Base-by-base conservation (phyloP, 2,888 invertebrate species). In the Eumerus sabulonum region DNA sequence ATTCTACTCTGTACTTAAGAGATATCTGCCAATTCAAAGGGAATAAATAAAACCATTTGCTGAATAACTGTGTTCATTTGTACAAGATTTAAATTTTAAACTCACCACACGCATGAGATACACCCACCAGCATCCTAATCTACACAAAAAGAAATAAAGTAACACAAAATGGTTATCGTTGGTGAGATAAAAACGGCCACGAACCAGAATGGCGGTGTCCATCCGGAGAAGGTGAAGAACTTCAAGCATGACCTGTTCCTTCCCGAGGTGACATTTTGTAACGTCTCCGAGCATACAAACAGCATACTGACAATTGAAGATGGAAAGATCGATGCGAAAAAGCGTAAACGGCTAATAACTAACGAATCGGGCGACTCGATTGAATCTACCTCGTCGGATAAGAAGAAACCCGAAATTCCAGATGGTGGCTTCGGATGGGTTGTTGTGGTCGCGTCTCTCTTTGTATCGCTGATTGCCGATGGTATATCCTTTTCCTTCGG, bases 401-500 rank as follows among this genome's bases (percentile, higher is more conserved):
- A 87, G 81, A 89, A 88, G 81, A 84, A 87, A 53, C 86, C 87
- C 17, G 86, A 86, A 82, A 89, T 89, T 77, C 89, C 89, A 0
- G 89, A 89, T 79, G 89, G 89, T 12, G 89, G 89, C 14, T 89
- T 87, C 66, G 89, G 89, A 11, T 89, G 89, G 89, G 86, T 88
- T 36, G 94, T 98, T 0, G 97, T 98, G 0, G 88, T 94, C 42
- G 93, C 96, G 2, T 95, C 96, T 0, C 92, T 98, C 82, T 87
- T 96, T 45, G 93, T 97, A 68, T 96, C 96, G 16, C 92, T 96
- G 90, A 94, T 98, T 54, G 96, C 96, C 42, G 98, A 98, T 88
- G 98, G 98, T 0, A 93, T 98, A 67, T 96, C 96, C 57, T 97
- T 98, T 87, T 96, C 96, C 0, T 98, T 98, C 87, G 98, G 98